These are phyloP conservation scores for Temnopleurus reevesii DNA, from an alignment of 53 echinoderm and acorn worm species.

Conservation along the genomic window DNA sequence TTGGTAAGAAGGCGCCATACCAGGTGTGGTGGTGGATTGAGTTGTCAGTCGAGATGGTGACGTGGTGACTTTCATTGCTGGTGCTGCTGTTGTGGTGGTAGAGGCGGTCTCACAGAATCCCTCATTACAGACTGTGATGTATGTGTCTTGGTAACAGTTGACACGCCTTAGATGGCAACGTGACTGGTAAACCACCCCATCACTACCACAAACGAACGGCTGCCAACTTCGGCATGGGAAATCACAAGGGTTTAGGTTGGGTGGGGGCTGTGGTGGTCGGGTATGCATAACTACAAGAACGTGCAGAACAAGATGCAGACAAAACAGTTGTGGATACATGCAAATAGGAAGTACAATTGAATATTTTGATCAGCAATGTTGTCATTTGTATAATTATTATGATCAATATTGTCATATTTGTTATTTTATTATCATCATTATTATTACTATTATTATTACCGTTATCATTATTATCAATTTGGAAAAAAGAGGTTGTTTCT, in stretches of 20 bases:
- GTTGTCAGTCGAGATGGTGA: neutral
- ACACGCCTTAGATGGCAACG: neutral
- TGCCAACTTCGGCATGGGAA: neutral
- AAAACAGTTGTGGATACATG: neutral
- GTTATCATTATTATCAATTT: too few species aligned
- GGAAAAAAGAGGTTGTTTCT: too few species aligned
- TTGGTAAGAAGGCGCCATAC: too few species aligned
- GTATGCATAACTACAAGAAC: neutral
- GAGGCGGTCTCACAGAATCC: neutral
- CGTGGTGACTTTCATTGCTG: neutral
- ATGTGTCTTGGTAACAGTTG: neutral
- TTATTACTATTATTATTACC: too few species aligned
- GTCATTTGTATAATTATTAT: too few species aligned
- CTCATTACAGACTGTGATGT: neutral
- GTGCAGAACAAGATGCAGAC: slow-evolving; percentile 11
- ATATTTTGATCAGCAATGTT: neutral
- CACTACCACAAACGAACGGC: slow-evolving; percentile 45
- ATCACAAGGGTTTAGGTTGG: slow-evolving; percentile 1
- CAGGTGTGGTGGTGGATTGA: neutral
- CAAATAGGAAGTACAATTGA: neutral
- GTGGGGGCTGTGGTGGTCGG: slow-evolving; percentile 20
- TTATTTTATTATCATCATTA: too few species aligned
- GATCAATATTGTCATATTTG: too few species aligned
- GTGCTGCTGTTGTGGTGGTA: neutral
- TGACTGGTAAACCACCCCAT: slow-evolving; percentile 24